Conservation (phyloP, 2,888 invertebrate species). For the Dexiosoma caninum region DNA sequence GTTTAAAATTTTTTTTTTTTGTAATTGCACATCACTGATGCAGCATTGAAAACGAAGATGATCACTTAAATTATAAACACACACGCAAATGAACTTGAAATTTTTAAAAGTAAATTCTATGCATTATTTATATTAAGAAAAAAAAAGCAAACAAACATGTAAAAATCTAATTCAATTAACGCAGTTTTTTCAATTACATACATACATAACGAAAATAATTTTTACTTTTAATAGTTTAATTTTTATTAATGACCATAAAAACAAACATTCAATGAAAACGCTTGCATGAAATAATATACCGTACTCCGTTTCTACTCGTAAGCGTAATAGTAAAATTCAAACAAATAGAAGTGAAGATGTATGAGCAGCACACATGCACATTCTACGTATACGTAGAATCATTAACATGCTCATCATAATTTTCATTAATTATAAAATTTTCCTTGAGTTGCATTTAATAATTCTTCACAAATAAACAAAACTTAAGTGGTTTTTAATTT, state of each 20-base stretch:
- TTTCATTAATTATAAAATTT: conserved; percentile 51
- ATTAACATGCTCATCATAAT: conserved; percentile 23
- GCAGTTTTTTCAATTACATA: neutral
- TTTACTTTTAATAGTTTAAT: conserved; percentile 3
- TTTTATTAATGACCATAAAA: conserved; percentile 44
- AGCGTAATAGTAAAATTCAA: too few species aligned
- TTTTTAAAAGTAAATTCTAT: conserved; percentile 30
- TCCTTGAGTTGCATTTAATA: conserved; percentile 39
- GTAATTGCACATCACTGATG: neutral
- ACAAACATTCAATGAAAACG: conserved; percentile 14
- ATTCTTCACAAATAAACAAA: neutral
- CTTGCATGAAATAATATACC: conserved; percentile 6
- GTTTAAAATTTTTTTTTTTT: conserved; percentile 20
- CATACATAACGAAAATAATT: too few species aligned
- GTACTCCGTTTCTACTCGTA: conserved; percentile 11
- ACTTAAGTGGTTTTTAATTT: conserved; percentile 10
- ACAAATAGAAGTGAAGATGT: conserved; percentile 18
- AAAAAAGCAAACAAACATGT: neutral
- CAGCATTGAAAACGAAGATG: conserved; percentile 51
- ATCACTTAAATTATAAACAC: conserved; percentile 18
- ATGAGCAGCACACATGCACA: neutral
- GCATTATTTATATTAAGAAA: conserved; percentile 5
- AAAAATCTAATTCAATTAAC: conserved; percentile 25
- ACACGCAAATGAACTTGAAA: conserved; percentile 47
- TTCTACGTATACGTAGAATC: neutral